Base-by-base conservation (phyloP, 2,888 invertebrate species). In the Dinocampus coccinellae region DNA sequence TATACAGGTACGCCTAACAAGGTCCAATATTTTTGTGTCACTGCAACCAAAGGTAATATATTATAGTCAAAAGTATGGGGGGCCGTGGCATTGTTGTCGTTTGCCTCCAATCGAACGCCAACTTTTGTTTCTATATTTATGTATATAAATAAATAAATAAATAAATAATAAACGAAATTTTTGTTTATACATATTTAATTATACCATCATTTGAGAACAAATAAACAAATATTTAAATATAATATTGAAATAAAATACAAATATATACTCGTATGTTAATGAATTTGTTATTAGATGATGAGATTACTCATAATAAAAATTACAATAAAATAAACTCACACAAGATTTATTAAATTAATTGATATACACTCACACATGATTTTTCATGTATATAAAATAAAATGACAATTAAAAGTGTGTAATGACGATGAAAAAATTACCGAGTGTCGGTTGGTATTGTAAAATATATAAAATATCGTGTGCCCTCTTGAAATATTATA, bases 1-100 rank as follows among this genome's bases (percentile, higher is more conserved):
- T 87, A 87, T 85, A 85, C 83, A 86, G 86, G 82, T 81, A 83
- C 79, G 82, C 82, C 79, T 87, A 87, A 87, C 86, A 84, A 86
- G 85, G 81, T 81, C 82, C 86, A 83, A 86, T 86, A 86, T 84
- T 86, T 87, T 84, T 84, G 80, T 85, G 72, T 81, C 80, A 80
- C 78, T 76, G 80, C 75, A 75, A 70, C 80, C 82, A 79, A 80
- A 78, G 84, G 84, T 83, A 85, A 87, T 87, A 86, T 85, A 86
- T 86, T 86, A 84, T 83, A 83, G 84, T 78, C 82, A 75, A 80
- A 82, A 84, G 85, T 82, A 82, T 84, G 85, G 86, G 85, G 85
- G 86, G 85, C 84, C 85, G 79, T 75, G 78, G 82, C 81, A 85
- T 86, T 85, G 85, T 87, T 84, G 82, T 78, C 72, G 68, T 69